phyloP scores from a whole-genome alignment of 37 sponge, comb jelly and placozoan species.

The Cladorhizidae sp. region DNA sequence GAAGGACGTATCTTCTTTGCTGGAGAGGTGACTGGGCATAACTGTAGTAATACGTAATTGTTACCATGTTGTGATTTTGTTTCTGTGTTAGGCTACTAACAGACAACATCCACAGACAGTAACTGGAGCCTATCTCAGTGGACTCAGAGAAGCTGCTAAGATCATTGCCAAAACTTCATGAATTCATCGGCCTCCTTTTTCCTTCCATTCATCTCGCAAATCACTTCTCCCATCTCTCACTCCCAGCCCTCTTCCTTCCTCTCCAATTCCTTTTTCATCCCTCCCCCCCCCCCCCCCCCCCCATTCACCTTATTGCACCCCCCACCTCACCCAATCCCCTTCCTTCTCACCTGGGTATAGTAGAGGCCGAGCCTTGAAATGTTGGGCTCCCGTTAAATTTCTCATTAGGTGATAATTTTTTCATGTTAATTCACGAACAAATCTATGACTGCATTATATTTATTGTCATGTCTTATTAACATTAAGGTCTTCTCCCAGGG shows the following conservation, averaged over 20 bases:
- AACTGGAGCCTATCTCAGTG: constrained; percentile 91
- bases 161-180: constrained; percentile 50
- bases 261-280: neutral
- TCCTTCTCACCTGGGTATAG: too few relatives aligned
- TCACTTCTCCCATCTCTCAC: too few relatives aligned
- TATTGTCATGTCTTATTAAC: too few relatives aligned
- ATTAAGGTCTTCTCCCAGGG: too few relatives aligned
- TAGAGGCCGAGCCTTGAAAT: too few relatives aligned
- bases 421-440: too few relatives aligned
- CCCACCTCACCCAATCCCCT: too few relatives aligned
- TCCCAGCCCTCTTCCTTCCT: neutral
- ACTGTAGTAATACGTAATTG: neutral
- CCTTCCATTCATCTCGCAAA: neutral
- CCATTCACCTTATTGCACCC: neutral
- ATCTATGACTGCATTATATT: too few relatives aligned
- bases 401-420: too few relatives aligned
- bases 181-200: too few relatives aligned
- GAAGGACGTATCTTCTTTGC: constrained; percentile 76
- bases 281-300: neutral
- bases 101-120: constrained; percentile 88
- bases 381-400: too few relatives aligned
- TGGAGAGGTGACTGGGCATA: constrained; percentile 67
- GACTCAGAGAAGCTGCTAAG: constrained; percentile 86
- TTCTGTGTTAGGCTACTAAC: constrained; percentile 72
- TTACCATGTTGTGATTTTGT: neutral